A percentile compares a stretch with the other conserved stretches of the same genome.
Conservation (phyloP, 2,888 invertebrate species). For the Polietes domitor region DNA sequence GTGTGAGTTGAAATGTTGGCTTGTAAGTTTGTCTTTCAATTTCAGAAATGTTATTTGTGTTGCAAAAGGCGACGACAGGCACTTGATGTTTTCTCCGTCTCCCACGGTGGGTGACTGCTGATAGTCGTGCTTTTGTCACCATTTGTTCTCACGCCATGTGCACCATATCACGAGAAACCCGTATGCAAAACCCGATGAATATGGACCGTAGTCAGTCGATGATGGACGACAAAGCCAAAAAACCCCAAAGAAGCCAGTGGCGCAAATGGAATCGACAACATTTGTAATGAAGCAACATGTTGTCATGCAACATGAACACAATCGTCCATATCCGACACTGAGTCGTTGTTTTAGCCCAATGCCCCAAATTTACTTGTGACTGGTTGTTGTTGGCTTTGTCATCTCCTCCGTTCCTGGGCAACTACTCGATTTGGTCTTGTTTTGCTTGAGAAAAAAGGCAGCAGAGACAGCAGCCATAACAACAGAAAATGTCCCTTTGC, state of each 20-base stretch:
- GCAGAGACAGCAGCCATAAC: constrained; percentile 33
- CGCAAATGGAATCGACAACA: constrained; percentile 38
- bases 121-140: constrained; percentile 57
- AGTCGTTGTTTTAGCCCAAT: constrained; percentile 65
- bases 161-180: constrained; percentile 10
- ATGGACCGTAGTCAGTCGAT: constrained; percentile 20
- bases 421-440: constrained; percentile 23
- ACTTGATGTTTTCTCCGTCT: constrained; percentile 45
- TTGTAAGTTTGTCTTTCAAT: constrained; percentile 79
- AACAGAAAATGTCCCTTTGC: constrained; percentile 51
- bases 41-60: constrained; percentile 78
- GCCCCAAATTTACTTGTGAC: constrained; percentile 67
- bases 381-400: background rate
- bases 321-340: constrained; percentile 16
- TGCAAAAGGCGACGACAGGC: constrained; percentile 62
- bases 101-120: background rate
- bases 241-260: background rate
- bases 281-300: constrained; percentile 54
- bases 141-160: constrained; percentile 61
- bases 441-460: background rate
- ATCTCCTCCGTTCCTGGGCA: background rate
- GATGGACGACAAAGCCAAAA: constrained; percentile 33
- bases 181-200: constrained; percentile 36
- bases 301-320: constrained; percentile 62
- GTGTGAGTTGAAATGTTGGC: constrained; percentile 55